Evolutionary conservation across 53 echinoderm and acorn worm species (phyloP), one percentile per base, ranked within the genome.

Genomic region (Holothuria leucospilota): DNA sequence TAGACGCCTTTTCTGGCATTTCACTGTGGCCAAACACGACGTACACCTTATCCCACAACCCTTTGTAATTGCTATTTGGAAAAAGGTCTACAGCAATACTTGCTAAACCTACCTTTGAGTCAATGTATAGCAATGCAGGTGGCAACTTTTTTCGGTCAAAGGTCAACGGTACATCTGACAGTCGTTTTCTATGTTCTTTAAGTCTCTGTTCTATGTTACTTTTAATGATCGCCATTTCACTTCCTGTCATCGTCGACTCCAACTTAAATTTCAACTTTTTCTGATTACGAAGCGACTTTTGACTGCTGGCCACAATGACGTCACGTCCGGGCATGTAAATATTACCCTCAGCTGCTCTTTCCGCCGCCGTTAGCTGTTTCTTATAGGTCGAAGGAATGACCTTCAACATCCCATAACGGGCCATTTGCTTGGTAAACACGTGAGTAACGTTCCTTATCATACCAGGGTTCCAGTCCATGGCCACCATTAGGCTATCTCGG

Each of bases 251-350:
- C 7, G 61, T 80, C 11, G 59, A 14, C 61, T 62, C 29, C 9
- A 28, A 29, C 20, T 34, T 29, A 30, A 10, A 30, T 8, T 52
- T 21, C 49, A 53, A 49, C 27, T 49, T 75, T 49, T 12, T 49
- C 52, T 51, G 52, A 39, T 59, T 80, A 30, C 62, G 80, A 29
- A 60, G 30, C 5, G 60, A 25, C 34, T 61, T 80, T 18, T 80
- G 60, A 24, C 61, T 61, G n/a, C 62, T 59, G 12, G 80, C 80
- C 1, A 80, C 80, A 12, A 80, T 80, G 80, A 80, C 29, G 80
- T 80, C 80, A 80, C 80, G 80, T 20, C 80, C 80, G 11, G 80
- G 80, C 38, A 60, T 30, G 61, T 80, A 80, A 26, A 80, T 80
- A 61, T 80, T 80, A 2, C 80, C 80, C 80, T 80, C 80, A 13